Percentiles rank a stretch among this genome's conserved stretches.
Conservation (phyloP, 2,797 vertebrate genomes). For the Pogoniulus pusillus region DNA sequence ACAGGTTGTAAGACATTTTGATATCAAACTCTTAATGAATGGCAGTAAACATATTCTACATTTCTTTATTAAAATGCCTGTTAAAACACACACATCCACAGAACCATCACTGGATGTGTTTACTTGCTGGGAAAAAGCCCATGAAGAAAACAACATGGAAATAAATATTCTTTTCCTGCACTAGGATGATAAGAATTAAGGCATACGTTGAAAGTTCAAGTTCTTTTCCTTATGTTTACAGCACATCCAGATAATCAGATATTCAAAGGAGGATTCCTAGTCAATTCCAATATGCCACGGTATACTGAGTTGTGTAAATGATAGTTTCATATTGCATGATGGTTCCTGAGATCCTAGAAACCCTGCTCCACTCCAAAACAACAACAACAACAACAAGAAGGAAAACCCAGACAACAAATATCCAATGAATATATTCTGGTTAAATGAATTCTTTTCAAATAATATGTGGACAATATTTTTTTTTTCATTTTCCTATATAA, state of each 20-base stretch:
- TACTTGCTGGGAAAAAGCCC: slow-evolving; percentile 50
- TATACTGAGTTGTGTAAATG: background rate
- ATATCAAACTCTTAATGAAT: slow-evolving; percentile 68
- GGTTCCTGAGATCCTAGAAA: background rate
- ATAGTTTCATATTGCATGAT: background rate
- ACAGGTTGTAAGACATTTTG: slow-evolving; percentile 72
- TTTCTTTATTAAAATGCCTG: slow-evolving; percentile 68
- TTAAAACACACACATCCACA: slow-evolving; percentile 61
- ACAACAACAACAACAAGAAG: background rate
- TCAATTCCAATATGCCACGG: background rate
- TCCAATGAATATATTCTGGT: background rate
- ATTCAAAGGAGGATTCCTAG: slow-evolving; percentile 40
- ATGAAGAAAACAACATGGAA: slow-evolving; percentile 63
- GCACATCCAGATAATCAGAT: slow-evolving; percentile 61
- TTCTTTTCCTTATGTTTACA: slow-evolving; percentile 47
- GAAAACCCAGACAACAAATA: background rate
- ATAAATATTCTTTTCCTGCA: slow-evolving; percentile 61
- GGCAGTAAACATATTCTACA: slow-evolving; percentile 65
- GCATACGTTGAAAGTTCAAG: slow-evolving; percentile 49
- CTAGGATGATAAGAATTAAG: slow-evolving; percentile 63
- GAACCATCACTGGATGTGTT: slow-evolving; percentile 63
- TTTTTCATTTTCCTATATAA: background rate
- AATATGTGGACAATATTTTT: background rate
- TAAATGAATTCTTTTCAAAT: background rate
- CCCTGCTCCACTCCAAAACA: background rate